A percentile compares a stretch with the other conserved stretches of the same genome.
These are phyloP conservation scores for Campoplex nolae DNA, from an alignment of 2,888 invertebrate species.

Conservation along the genomic window DNA sequence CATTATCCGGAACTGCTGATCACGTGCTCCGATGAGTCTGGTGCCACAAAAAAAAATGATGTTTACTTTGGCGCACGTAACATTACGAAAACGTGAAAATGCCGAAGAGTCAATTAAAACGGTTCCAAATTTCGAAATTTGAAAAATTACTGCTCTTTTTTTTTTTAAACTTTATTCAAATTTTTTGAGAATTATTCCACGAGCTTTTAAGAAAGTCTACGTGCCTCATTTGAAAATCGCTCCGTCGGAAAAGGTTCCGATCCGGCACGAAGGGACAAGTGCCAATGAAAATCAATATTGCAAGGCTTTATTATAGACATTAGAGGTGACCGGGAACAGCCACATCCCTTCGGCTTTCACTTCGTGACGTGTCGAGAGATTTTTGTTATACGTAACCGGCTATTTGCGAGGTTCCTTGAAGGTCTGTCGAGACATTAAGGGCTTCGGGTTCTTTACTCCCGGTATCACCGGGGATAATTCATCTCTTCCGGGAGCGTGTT, in stretches of 20 bases:
- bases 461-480: conserved; percentile 1
- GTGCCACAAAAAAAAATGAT: background rate
- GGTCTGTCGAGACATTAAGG: conserved; percentile 7
- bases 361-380: conserved; percentile 29
- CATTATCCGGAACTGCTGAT: background rate
- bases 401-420: conserved; percentile 5
- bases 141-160: background rate
- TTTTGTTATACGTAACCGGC: conserved; percentile 15
- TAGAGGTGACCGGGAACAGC: conserved; percentile 23
- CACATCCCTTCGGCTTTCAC: conserved; percentile 61
- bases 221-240: background rate
- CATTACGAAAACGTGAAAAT: background rate
- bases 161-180: background rate
- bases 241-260: conserved; percentile 4
- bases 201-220: background rate
- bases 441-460: conserved; percentile 1
- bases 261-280: conserved; percentile 6
- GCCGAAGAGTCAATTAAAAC: background rate
- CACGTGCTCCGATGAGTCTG: background rate
- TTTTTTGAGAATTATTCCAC: background rate
- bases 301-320: conserved; percentile 13
- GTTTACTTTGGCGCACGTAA: background rate
- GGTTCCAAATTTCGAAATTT: background rate
- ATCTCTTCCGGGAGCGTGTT: conserved; percentile 16
- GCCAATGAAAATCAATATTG: conserved; percentile 13